Conservation (phyloP, 2,888 invertebrate species). For the Epirrhoe tristata region DNA sequence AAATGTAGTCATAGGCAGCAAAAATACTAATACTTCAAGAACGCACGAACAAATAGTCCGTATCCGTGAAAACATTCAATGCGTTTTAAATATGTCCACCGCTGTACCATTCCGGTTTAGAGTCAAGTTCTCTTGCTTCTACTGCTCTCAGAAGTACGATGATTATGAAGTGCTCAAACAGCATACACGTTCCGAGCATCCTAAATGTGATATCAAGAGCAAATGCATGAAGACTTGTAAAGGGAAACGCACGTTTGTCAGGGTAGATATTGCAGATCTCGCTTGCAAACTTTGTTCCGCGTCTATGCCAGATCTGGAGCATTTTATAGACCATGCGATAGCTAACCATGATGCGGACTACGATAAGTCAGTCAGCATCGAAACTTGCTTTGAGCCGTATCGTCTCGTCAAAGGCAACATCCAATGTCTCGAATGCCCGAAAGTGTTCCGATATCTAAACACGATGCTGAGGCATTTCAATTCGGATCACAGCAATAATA, state of each 20-base stretch:
- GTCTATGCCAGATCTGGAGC: constrained; percentile 59
- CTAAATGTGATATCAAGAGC: constrained; percentile 69
- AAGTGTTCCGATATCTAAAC: constrained; percentile 70
- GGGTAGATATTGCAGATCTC: constrained; percentile 67
- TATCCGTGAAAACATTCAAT: constrained; percentile 72
- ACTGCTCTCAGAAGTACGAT: constrained; percentile 72
- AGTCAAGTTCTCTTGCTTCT: constrained; percentile 72
- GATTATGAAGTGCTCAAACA: constrained; percentile 57
- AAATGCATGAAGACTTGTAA: constrained; percentile 73
- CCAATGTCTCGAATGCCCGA: constrained; percentile 68
- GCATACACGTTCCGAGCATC: constrained; percentile 67
- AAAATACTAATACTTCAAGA: constrained; percentile 15
- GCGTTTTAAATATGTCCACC: constrained; percentile 75
- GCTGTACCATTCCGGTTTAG: constrained; percentile 76
- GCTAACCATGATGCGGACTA: constrained; percentile 67
- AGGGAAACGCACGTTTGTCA: constrained; percentile 71
- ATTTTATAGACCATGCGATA: constrained; percentile 71
- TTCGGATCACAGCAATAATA: constrained; percentile 72
- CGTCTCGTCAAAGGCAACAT: constrained; percentile 71
- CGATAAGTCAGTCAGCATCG: constrained; percentile 59
- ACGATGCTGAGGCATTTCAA: constrained; percentile 72
- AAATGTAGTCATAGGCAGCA: constrained; percentile 37
- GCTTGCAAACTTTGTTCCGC: constrained; percentile 73
- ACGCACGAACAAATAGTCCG: constrained; percentile 49
- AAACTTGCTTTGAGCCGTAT: constrained; percentile 70